These are phyloP conservation scores for Hyles vespertilio DNA, from an alignment of 1,140 invertebrate species.

Conservation along the genomic window DNA sequence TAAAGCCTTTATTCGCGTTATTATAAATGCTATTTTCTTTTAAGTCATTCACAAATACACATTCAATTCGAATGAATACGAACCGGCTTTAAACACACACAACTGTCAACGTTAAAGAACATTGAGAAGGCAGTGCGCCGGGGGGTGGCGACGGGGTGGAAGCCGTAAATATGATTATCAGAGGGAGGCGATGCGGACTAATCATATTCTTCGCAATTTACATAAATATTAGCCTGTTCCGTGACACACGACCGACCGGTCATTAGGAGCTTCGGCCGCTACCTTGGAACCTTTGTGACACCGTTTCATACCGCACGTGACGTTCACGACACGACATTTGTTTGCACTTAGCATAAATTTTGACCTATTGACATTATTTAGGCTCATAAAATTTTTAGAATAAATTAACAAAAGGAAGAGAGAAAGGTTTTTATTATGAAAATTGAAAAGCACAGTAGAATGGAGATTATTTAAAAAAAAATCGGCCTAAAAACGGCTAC, in stretches of 20 bases:
- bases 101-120: constrained; percentile 17
- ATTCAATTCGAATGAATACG: not conserved
- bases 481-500: too few relatives aligned
- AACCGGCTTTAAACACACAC: not conserved
- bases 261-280: constrained; percentile 25
- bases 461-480: too few relatives aligned
- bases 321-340: constrained; percentile 3
- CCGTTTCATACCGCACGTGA: constrained; percentile 4
- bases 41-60: too few relatives aligned
- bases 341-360: not conserved
- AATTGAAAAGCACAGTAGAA: too few relatives aligned
- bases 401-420: too few relatives aligned
- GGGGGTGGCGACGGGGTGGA: constrained; percentile 25
- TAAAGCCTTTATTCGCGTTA: too few relatives aligned
- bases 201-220: constrained; percentile 74
- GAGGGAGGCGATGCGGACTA: constrained; percentile 66
- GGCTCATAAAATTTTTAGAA: too few relatives aligned
- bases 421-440: too few relatives aligned
- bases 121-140: constrained; percentile 15
- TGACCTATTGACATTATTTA: too few relatives aligned
- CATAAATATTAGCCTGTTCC: constrained; percentile 72
- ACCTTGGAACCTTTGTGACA: constrained; percentile 2
- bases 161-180: constrained; percentile 73
- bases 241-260: constrained; percentile 54
- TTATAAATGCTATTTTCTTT: too few relatives aligned